These are phyloP conservation scores for Marasmarcha lunaedactyla DNA, from an alignment of 2,888 invertebrate species.

Conservation along the genomic window DNA sequence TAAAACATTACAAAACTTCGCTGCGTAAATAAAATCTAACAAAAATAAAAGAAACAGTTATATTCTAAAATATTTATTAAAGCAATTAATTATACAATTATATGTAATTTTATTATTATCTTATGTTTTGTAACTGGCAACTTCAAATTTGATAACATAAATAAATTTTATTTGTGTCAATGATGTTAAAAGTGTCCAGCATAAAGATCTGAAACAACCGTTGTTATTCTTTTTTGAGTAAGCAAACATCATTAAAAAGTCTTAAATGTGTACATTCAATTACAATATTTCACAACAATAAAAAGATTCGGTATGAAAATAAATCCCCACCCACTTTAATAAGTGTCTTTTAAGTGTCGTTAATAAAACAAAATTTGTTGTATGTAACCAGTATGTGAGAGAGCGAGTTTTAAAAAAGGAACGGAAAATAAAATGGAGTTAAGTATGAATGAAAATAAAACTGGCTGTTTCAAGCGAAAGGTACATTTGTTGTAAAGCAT, in stretches of 20 bases:
- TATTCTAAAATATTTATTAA: too few relatives aligned
- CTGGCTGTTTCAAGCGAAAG: constrained; percentile 29
- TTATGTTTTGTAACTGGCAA: too few relatives aligned
- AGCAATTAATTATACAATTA: too few relatives aligned
- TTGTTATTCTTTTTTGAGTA: background rate
- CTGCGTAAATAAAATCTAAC: too few relatives aligned
- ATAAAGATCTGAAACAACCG: too few relatives aligned
- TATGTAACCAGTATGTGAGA: constrained; percentile 6
- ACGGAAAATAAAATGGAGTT: background rate
- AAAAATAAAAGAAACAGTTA: too few relatives aligned
- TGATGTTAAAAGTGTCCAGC: constrained; percentile 8
- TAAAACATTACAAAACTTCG: too few relatives aligned
- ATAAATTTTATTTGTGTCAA: constrained; percentile 11
- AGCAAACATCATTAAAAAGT: constrained; percentile 1
- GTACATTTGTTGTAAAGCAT: constrained; percentile 17
- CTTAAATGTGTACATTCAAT: constrained; percentile 1
- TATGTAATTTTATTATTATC: too few relatives aligned
- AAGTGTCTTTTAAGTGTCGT: constrained; percentile 57
- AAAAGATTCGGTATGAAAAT: constrained; percentile 19
- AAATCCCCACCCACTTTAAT: constrained; percentile 56
- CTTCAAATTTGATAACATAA: too few relatives aligned
- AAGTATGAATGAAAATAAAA: constrained; percentile 23
- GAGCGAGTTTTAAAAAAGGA: too few relatives aligned
- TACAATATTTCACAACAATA: background rate
- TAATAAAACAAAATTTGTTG: constrained; percentile 57